Base-by-base conservation (phyloP, 1,140 invertebrate species). In the Asobara japonica region DNA sequence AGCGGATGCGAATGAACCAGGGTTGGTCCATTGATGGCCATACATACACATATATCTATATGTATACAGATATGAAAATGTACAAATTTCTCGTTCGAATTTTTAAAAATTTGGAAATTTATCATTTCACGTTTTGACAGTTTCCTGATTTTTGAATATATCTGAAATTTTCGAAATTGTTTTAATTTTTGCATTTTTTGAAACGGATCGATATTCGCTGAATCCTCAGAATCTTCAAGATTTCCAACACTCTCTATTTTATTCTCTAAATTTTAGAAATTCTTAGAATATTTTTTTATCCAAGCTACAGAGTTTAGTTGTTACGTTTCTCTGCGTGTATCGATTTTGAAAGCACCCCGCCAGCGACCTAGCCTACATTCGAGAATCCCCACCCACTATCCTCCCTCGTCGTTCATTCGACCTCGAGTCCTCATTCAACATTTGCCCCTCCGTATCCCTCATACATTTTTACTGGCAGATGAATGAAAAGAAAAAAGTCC, bases 271-370 rank as follows among this genome's bases (percentile, higher is more conserved):
- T n/a, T n/a, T n/a, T n/a, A n/a, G n/a, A n/a, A n/a, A n/a, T n/a
- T n/a, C n/a, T n/a, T n/a, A n/a, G n/a, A n/a, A n/a, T n/a, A n/a
- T n/a, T n/a, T n/a, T n/a, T n/a, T n/a, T n/a, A n/a, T 45, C 13
- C 18, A 62, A 22, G 27, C n/a, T 65, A 65, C 13, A 48, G 38
- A 62, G 8, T n/a, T 45, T 10, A 56, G 16, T 25, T 33, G 22
- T 48, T n/a, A 18, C 62, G 41, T 36, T 33, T 45, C 38, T 31
- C 66, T 73, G 81, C 80, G 81, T 76, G 77, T 85, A 86, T 85
- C 83, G 84, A 86, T 86, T 85, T 82, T 83, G 82, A 83, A 83
- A 80, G 83, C 82, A 73, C 83, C 83, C 82, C 83, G 83, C 79
- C 80, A 78, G 76, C 78, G 77, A 80, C 80, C 81, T 83, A 80